These are phyloP conservation scores for Maccullochella peelii DNA, from an alignment of 2,113 vertebrate genomes.

Conservation along the genomic window DNA sequence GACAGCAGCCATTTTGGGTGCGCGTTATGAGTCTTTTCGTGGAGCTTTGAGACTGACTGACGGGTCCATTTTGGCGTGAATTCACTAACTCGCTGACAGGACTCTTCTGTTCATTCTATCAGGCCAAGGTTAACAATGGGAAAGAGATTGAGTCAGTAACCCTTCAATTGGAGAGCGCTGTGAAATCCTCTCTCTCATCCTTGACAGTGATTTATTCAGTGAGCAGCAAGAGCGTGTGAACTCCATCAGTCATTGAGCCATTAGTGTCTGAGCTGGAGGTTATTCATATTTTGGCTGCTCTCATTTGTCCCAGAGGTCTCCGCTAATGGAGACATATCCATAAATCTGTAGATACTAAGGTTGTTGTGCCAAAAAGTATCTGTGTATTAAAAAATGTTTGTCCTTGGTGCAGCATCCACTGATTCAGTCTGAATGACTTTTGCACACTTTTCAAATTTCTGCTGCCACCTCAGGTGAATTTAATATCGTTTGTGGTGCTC, in stretches of 20 bases:
- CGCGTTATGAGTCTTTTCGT: slow-evolving; percentile 50
- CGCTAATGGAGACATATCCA: slow-evolving; percentile 25
- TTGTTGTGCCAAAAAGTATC: slow-evolving; percentile 4
- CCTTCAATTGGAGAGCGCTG: slow-evolving; percentile 43
- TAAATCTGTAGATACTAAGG: background rate
- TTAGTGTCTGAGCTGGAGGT: slow-evolving; percentile 40
- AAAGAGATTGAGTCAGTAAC: slow-evolving; percentile 48
- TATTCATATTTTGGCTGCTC: slow-evolving; percentile 37
- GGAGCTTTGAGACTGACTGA: slow-evolving; percentile 63
- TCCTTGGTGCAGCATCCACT: slow-evolving; percentile 12
- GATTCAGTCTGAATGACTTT: no score
- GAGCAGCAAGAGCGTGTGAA: slow-evolving; percentile 46
- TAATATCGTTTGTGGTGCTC: background rate
- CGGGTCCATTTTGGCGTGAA: slow-evolving; percentile 52
- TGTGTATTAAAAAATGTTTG: background rate
- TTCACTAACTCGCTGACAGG: slow-evolving; percentile 53
- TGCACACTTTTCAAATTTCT: background rate
- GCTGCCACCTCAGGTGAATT: background rate
- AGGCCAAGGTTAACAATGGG: slow-evolving; percentile 57
- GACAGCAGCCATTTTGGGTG: slow-evolving; percentile 51
- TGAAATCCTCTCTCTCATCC: slow-evolving; percentile 39
- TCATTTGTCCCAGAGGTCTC: slow-evolving; percentile 31
- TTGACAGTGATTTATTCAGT: slow-evolving; percentile 66
- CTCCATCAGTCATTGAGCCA: slow-evolving; percentile 33
- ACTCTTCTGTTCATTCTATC: slow-evolving; percentile 60